These are phyloP conservation scores for Hemaris fuciformis DNA, from an alignment of 2,888 invertebrate genomes.

Conservation along the genomic window DNA sequence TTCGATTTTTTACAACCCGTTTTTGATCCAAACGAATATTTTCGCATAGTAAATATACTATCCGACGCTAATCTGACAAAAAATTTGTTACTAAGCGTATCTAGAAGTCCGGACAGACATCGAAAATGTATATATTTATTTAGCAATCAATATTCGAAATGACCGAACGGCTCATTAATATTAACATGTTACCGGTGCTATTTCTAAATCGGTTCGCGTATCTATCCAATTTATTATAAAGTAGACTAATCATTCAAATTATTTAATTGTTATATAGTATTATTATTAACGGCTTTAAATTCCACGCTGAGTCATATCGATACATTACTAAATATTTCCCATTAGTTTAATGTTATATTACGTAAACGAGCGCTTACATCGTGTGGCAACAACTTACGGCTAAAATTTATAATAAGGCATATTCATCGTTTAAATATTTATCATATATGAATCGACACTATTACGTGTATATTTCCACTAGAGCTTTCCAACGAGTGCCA, in stretches of 20 bases:
- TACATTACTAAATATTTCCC: conserved; percentile 9
- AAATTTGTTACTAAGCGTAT: background rate
- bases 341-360: conserved; percentile 16
- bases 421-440: conserved; percentile 24
- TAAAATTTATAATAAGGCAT: conserved; percentile 43
- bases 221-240: background rate
- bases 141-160: conserved; percentile 9
- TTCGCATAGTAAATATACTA: background rate
- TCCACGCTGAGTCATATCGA: background rate
- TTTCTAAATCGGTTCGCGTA: conserved; percentile 7
- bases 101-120: background rate
- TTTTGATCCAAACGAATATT: background rate
- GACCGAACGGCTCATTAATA: background rate
- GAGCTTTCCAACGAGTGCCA: conserved; percentile 37
- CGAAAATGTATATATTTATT: background rate
- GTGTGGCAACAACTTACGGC: conserved; percentile 35
- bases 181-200: conserved; percentile 2
- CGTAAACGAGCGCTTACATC: conserved; percentile 26
- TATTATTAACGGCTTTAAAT: background rate
- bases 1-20: background rate
- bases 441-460: conserved; percentile 22
- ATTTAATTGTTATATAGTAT: background rate
- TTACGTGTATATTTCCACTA: conserved; percentile 47
- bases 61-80: background rate
- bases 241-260: conserved; percentile 4